Evolutionary conservation across 2,797 vertebrate genomes (phyloP).

Genomic region (Zalophus californianus): DNA sequence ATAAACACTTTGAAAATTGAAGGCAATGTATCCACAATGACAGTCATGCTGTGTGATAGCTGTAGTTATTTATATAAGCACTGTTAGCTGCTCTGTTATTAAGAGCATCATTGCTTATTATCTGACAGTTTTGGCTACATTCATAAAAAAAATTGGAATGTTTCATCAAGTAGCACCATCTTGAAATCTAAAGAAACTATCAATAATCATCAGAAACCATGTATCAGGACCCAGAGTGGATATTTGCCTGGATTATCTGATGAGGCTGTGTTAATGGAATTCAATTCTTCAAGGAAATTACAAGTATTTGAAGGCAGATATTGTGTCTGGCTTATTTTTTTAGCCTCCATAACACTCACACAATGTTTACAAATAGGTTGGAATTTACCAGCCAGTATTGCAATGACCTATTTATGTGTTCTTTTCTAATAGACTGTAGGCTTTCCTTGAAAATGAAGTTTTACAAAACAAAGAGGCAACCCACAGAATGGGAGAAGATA

Average conservation of each 20-base stretch:
- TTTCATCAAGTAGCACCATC: neutral
- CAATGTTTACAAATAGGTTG: neutral
- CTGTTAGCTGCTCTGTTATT: neutral
- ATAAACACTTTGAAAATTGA: neutral
- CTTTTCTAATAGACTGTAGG: neutral
- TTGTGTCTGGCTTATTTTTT: neutral
- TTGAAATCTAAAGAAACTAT: neutral
- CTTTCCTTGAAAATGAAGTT: neutral
- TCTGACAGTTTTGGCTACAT: neutral
- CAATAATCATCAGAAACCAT: neutral
- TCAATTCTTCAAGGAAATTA: neutral
- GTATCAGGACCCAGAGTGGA: neutral
- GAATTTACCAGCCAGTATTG: neutral
- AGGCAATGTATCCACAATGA: neutral
- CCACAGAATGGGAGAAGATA: too few species aligned
- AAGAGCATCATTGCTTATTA: neutral
- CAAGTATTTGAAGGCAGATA: neutral
- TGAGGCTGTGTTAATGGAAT: neutral
- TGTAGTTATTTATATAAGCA: neutral
- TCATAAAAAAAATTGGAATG: neutral
- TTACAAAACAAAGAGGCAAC: neutral
- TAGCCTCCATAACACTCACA: neutral
- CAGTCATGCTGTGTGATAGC: neutral
- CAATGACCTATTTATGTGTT: neutral
- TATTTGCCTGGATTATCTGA: neutral